phyloP scores from a whole-genome alignment of 2,888 invertebrate genomes.

The Agonum fuliginosum region DNA sequence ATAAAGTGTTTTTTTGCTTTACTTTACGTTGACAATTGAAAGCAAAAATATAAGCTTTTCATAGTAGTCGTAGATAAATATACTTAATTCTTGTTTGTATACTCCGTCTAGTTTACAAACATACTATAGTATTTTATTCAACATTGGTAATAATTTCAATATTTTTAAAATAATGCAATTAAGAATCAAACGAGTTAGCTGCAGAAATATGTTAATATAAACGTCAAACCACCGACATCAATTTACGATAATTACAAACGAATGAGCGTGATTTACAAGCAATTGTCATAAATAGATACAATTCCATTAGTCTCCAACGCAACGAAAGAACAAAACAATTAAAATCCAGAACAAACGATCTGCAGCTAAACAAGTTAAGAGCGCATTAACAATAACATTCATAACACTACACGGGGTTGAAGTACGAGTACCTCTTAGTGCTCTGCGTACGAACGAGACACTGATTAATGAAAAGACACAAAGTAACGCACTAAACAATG shows the following conservation, averaged over 20 bases:
- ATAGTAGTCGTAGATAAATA: too few species aligned
- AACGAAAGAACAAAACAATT: constrained; percentile 51
- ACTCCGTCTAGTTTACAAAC: too few species aligned
- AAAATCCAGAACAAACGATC: constrained; percentile 51
- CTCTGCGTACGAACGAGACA: constrained; percentile 41
- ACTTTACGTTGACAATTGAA: too few species aligned
- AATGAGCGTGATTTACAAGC: constrained; percentile 15
- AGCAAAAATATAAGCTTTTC: too few species aligned
- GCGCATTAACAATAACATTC: constrained; percentile 52
- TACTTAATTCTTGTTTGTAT: too few species aligned
- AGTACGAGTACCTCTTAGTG: not conserved
- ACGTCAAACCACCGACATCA: constrained; percentile 11
- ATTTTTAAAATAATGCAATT: not conserved
- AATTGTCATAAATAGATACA: constrained; percentile 53
- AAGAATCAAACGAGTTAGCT: not conserved
- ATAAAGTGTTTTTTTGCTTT: too few species aligned
- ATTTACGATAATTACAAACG: constrained; percentile 35
- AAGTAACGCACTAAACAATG: constrained; percentile 57
- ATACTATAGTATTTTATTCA: not conserved
- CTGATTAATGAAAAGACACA: constrained; percentile 57
- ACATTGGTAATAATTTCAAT: not conserved
- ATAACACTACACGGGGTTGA: constrained; percentile 23
- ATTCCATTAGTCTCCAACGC: constrained; percentile 50
- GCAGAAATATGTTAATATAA: constrained; percentile 9
- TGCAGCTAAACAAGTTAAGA: constrained; percentile 27